Evolutionary conservation across 2,888 invertebrate species (phyloP).

Genomic region (Hydrotaea cyrtoneurina): DNA sequence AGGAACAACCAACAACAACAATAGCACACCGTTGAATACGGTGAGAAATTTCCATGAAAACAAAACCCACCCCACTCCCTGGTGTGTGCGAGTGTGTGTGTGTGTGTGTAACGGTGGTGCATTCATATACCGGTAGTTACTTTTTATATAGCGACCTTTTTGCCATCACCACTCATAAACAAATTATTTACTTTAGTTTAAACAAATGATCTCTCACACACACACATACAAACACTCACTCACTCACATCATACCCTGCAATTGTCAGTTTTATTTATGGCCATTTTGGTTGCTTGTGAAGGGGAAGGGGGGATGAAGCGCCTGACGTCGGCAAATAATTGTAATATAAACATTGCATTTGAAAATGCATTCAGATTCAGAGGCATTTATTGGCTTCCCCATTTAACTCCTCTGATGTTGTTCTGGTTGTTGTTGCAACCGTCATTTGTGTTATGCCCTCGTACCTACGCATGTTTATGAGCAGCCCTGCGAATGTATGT

Average conservation of each 20-base stretch:
- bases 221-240: neutral
- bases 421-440: slow-evolving; percentile 20
- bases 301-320: slow-evolving; percentile 25
- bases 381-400: slow-evolving; percentile 10
- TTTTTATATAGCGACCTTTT: slow-evolving; percentile 43
- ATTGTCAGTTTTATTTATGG: slow-evolving; percentile 61
- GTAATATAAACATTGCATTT: slow-evolving; percentile 57
- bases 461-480: too few relatives aligned
- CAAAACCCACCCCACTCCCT: slow-evolving; percentile 8
- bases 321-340: slow-evolving; percentile 19
- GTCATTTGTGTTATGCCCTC: too few relatives aligned
- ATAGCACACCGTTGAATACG: neutral
- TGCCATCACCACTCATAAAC: slow-evolving; percentile 56
- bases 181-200: slow-evolving; percentile 59
- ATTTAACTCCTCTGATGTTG: slow-evolving; percentile 33
- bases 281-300: slow-evolving; percentile 47
- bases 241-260: slow-evolving; percentile 6
- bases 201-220: slow-evolving; percentile 57
- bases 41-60: slow-evolving; percentile 10
- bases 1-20: slow-evolving; percentile 34
- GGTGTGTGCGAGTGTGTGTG: too few relatives aligned
- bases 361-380: slow-evolving; percentile 38
- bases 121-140: slow-evolving; percentile 14
- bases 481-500: too few relatives aligned
- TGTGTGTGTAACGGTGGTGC: too few relatives aligned